Percentiles rank a stretch among this genome's conserved stretches.
These are phyloP conservation scores for Malaclemys terrapin DNA, from an alignment of 2,113 vertebrate genomes.

Conservation along the genomic window DNA sequence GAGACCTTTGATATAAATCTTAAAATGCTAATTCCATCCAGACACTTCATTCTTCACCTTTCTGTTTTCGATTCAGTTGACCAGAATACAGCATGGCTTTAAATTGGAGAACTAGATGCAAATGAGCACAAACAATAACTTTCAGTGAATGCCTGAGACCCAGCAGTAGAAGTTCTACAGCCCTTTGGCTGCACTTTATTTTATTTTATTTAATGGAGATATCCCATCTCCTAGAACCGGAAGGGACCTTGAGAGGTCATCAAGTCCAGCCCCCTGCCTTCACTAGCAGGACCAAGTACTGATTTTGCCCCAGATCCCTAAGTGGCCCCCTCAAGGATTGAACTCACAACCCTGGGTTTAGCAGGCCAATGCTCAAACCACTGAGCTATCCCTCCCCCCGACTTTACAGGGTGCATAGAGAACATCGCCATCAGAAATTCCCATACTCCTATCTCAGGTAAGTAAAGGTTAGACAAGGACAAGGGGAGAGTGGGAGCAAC, in stretches of 20 bases:
- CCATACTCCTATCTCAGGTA: background rate
- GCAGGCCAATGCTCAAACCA: too few relatives aligned
- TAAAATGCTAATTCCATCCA: background rate
- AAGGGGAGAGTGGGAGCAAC: background rate
- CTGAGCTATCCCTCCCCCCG: too few relatives aligned
- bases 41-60: background rate
- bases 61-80: background rate
- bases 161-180: background rate
- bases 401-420: background rate
- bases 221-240: too few relatives aligned
- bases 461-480: rapidly evolving
- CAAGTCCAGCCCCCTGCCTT: too few relatives aligned
- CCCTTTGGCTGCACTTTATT: background rate
- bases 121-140: background rate
- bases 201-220: too few relatives aligned
- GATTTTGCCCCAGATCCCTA: too few relatives aligned
- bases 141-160: background rate
- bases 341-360: too few relatives aligned
- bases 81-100: background rate
- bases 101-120: background rate
- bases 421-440: rapidly evolving
- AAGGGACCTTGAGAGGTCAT: too few relatives aligned
- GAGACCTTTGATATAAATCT: background rate
- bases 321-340: too few relatives aligned
- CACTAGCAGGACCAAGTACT: too few relatives aligned